Evolutionary conservation across 2,797 vertebrate species (phyloP).

Genomic region (Natrix natrix): DNA sequence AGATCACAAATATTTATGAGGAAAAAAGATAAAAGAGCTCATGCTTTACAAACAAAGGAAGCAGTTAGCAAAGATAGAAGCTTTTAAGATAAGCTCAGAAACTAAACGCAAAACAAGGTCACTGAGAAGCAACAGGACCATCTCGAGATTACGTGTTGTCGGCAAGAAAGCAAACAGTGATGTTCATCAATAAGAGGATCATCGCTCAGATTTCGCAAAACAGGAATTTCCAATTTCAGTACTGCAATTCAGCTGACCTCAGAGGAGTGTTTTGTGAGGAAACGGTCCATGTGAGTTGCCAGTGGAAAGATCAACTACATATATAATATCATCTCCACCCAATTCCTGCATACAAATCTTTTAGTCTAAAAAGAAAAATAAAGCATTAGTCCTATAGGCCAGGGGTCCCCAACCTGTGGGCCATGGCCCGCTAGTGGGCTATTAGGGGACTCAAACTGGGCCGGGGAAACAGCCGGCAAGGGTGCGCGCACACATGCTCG

Average conservation of each 20-base stretch:
- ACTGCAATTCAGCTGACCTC: background rate
- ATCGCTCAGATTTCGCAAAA: background rate
- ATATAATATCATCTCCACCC: background rate
- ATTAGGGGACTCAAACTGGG: too few species aligned
- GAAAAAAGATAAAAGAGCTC: background rate
- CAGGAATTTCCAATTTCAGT: background rate
- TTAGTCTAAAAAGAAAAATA: background rate
- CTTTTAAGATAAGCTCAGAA: background rate
- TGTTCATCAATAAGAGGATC: background rate
- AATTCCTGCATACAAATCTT: background rate
- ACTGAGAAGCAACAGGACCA: background rate
- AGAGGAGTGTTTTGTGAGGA: background rate
- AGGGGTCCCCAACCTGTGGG: too few species aligned
- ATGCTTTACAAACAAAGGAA: background rate
- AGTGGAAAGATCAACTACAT: background rate
- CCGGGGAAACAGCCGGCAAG: accelerated
- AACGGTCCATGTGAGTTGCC: background rate
- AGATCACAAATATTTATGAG: background rate
- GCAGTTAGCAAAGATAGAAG: background rate
- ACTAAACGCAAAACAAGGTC: background rate
- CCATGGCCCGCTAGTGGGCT: too few species aligned
- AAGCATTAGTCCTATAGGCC: background rate
- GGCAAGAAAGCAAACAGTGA: background rate
- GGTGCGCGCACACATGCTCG: too few species aligned
- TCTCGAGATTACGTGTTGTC: background rate